These are phyloP conservation scores for Gallinago jamesoni DNA, from an alignment of 2,113 vertebrate species.

Conservation along the genomic window DNA sequence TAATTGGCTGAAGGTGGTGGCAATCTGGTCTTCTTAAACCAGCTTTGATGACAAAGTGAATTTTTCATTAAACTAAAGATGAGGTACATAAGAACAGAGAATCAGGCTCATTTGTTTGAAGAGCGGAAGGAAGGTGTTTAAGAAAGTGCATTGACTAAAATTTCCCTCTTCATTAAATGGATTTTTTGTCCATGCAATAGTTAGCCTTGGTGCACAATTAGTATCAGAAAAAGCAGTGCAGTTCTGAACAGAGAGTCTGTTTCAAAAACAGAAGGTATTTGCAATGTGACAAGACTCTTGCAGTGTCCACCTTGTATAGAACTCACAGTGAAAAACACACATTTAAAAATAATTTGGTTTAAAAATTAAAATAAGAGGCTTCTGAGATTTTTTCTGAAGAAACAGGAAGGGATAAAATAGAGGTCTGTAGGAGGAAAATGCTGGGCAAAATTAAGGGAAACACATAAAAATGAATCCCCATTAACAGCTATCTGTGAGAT, in stretches of 20 bases:
- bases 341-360: conserved; percentile 27
- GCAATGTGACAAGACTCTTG: not conserved
- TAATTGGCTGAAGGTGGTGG: not conserved
- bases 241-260: not conserved
- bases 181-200: not conserved
- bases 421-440: not conserved
- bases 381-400: not conserved
- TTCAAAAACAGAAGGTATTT: conserved; percentile 33
- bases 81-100: not conserved
- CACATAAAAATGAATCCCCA: not conserved
- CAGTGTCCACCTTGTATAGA: not conserved
- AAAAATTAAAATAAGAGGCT: conserved; percentile 7
- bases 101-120: not conserved
- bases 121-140: not conserved
- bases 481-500: not conserved
- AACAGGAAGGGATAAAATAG: not conserved
- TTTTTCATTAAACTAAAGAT: not conserved
- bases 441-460: conserved; percentile 19
- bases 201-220: not conserved
- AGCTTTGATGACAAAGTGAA: not conserved
- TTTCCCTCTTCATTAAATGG: not conserved
- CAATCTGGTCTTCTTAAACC: not conserved
- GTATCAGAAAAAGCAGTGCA: not conserved
- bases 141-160: not conserved
- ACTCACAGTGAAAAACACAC: not conserved